Evolutionary conservation across 2,113 vertebrate genomes (phyloP).

Genomic region (Vombatus ursinus): DNA sequence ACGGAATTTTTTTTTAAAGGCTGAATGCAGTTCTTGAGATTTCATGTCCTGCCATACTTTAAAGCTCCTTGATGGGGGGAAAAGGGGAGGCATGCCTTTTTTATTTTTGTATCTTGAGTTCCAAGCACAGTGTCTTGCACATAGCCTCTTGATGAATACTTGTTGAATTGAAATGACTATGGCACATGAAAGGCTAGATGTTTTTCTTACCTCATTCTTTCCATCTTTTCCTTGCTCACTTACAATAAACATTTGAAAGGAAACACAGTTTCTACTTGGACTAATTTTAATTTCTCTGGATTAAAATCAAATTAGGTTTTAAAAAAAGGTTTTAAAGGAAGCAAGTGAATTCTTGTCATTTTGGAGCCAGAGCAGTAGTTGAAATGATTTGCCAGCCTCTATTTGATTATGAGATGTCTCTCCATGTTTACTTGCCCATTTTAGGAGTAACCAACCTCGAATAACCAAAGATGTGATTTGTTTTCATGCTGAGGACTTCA

Average conservation of each 20-base stretch:
- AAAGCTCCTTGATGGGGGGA: neutral
- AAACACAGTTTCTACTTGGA: neutral
- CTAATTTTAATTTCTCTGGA: neutral
- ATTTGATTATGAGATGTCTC: slow-evolving; percentile 48
- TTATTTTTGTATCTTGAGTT: neutral
- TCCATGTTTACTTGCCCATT: slow-evolving; percentile 56
- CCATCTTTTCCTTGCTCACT: neutral
- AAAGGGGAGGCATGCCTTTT: neutral
- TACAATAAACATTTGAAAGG: neutral
- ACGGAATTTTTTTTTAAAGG: neutral
- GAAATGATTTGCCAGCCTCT: slow-evolving; percentile 34
- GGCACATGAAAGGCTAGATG: neutral
- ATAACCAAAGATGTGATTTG: slow-evolving; percentile 99
- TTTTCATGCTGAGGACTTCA: slow-evolving; percentile 98
- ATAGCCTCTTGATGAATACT: neutral
- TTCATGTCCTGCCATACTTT: neutral
- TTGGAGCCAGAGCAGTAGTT: neutral
- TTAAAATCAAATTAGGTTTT: neutral
- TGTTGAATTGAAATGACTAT: neutral
- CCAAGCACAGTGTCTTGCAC: neutral
- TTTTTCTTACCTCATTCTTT: neutral
- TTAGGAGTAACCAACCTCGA: slow-evolving; percentile 92
- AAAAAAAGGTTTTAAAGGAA: slow-evolving; percentile 29
- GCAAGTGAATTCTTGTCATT: slow-evolving; percentile 17
- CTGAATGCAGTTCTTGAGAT: neutral